Evolutionary conservation across 2,113 vertebrate species (phyloP), one percentile per base, ranked within the genome.

Genomic region (Epinephelus moara): DNA sequence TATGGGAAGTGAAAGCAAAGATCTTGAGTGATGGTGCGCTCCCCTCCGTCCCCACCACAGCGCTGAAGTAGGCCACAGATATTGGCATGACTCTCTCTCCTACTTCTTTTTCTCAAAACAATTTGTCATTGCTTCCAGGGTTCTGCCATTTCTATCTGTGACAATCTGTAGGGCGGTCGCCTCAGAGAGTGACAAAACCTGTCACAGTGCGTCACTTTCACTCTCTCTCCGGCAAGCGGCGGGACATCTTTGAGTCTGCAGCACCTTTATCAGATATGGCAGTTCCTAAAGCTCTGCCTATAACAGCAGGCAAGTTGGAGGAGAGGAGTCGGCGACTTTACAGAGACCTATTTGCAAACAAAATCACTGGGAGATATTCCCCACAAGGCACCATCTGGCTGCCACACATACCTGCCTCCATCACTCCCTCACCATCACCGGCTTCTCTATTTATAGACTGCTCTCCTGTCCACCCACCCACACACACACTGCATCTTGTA

Each of bases 281-380:
- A 87, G 85, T 89, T 94, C 90, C 88, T 86, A 89, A 94, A 95
- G 91, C 87, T 86, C 82, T 88, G 70, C 80, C 85, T 85, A 85
- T 72, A 90, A 87, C 88, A 82, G 87, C 87, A 71, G 83, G 89
- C 72, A 78, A 85, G 89, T 92, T 75, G 77, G 89, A 86, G 87
- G 84, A 85, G 52, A 82, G 86, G 71, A 88, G 88, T 53, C 76
- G 86, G 82, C 77, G 81, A 92, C 90, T 92, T 92, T 91, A 88
- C 79, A 83, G 83, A 93, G 87, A 88, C 88, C 92, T 91, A 93
- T 94, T 94, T 95, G 92, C 94, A 94, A 94, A 95, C 92, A 95
- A 91, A 94, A 93, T 94, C 93, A 89, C 93, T 86, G 78, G 92
- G 89, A 93, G 91, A 93, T 88, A 90, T 93, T 91, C 86, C 94